These are phyloP conservation scores for Formica aserva DNA, from an alignment of 2,888 invertebrate species.

Conservation along the genomic window DNA sequence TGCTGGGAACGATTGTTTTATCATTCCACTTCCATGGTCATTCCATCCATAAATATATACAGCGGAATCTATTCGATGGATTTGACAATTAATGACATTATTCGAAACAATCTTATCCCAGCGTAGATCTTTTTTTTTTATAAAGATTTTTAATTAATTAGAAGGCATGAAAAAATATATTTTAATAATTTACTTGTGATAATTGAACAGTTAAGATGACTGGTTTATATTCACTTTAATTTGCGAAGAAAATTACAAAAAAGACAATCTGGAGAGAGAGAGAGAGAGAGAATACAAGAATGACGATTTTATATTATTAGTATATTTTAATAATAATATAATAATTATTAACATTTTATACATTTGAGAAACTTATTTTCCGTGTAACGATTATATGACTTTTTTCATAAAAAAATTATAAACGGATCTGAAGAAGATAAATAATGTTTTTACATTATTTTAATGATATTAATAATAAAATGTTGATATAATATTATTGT, in stretches of 20 bases:
- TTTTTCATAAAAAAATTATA: not conserved
- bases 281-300: not conserved
- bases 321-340: not conserved
- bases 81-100: conserved; percentile 41
- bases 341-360: not conserved
- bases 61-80: not conserved
- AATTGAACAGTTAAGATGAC: not conserved
- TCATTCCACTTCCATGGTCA: not conserved
- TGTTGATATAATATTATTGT: not conserved
- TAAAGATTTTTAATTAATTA: conserved; percentile 23
- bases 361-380: not conserved
- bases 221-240: not conserved
- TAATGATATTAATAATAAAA: not conserved
- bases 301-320: not conserved
- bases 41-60: not conserved
- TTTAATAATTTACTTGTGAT: not conserved
- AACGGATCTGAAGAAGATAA: not conserved
- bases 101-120: conserved; percentile 17
- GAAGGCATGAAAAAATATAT: not conserved
- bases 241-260: not conserved
- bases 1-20: not conserved
- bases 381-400: not conserved
- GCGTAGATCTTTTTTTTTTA: not conserved
- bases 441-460: not conserved
- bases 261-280: not conserved